Evolutionary conservation across 2,797 vertebrate species (phyloP).

Genomic region (Carapus acus): DNA sequence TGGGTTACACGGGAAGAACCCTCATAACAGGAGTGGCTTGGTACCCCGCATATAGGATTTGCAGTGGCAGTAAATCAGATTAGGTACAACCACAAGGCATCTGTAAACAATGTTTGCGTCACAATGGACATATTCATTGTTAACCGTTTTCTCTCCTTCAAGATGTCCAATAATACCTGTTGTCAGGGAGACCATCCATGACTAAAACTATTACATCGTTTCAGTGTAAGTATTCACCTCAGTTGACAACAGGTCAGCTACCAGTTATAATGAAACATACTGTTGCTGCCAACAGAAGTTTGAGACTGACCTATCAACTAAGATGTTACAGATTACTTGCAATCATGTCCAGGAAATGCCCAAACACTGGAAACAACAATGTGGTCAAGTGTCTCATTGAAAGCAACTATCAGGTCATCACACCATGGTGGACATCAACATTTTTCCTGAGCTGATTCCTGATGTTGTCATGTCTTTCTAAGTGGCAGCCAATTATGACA

Average conservation of each 20-base stretch:
- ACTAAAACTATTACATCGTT: background rate
- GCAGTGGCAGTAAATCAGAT: constrained; percentile 14
- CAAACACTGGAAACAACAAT: constrained; percentile 1
- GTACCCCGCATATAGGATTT: constrained; percentile 5
- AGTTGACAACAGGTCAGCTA: background rate
- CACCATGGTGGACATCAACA: constrained; percentile 45
- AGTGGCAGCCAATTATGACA: constrained; percentile 62
- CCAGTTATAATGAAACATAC: background rate
- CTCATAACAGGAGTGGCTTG: constrained; percentile 15
- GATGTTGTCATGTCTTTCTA: constrained; percentile 64
- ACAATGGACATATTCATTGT: background rate
- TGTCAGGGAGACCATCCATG: constrained; percentile 19
- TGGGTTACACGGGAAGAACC: constrained; percentile 20
- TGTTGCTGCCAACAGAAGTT: background rate
- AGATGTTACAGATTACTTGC: constrained; percentile 3
- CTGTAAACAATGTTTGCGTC: constrained; percentile 8
- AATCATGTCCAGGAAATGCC: background rate
- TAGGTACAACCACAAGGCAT: background rate
- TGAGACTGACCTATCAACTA: background rate
- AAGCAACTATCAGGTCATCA: constrained; percentile 46
- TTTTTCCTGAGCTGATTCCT: constrained; percentile 11
- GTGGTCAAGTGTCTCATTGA: constrained; percentile 26
- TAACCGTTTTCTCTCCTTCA: constrained; percentile 1
- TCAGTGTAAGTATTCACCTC: background rate
- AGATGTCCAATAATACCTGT: constrained; percentile 3